These are phyloP conservation scores for Pammene aurita DNA, from an alignment of 2,888 invertebrate genomes.

Conservation along the genomic window DNA sequence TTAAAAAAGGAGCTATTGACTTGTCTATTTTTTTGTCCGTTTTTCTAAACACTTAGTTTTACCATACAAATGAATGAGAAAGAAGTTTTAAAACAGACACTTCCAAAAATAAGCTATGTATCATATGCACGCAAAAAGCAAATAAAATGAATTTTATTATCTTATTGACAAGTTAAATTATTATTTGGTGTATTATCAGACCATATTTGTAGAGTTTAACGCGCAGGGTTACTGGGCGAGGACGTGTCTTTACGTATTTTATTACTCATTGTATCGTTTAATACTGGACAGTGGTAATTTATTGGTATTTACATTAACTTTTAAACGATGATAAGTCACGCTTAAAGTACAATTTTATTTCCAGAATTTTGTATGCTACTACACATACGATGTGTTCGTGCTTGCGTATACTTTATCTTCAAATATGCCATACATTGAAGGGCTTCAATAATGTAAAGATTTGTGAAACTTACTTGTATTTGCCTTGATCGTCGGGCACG, in stretches of 20 bases:
- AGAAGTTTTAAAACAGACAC: too few relatives aligned
- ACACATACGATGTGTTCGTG: too few relatives aligned
- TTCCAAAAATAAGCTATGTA: background rate
- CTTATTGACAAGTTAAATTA: conserved; percentile 13
- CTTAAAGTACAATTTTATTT: background rate
- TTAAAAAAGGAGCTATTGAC: too few relatives aligned
- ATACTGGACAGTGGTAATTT: conserved; percentile 25
- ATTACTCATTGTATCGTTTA: conserved; percentile 29
- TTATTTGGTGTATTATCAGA: conserved; percentile 16
- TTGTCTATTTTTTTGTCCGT: too few relatives aligned
- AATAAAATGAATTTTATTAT: background rate
- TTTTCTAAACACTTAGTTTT: too few relatives aligned
- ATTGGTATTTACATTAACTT: conserved; percentile 19
- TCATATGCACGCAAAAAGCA: background rate
- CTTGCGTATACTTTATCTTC: too few relatives aligned
- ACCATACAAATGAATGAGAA: too few relatives aligned
- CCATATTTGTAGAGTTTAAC: conserved; percentile 10
- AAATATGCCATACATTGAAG: too few relatives aligned
- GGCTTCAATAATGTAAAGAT: too few relatives aligned
- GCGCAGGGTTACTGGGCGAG: conserved; percentile 16
- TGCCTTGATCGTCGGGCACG: conserved; percentile 62
- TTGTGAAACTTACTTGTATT: conserved; percentile 64
- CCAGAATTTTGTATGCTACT: background rate
- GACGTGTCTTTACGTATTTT: conserved; percentile 26
- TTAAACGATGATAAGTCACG: conserved; percentile 19